Evolutionary conservation across 2,113 vertebrate genomes (phyloP).

Genomic region (Cervus canadensis): DNA sequence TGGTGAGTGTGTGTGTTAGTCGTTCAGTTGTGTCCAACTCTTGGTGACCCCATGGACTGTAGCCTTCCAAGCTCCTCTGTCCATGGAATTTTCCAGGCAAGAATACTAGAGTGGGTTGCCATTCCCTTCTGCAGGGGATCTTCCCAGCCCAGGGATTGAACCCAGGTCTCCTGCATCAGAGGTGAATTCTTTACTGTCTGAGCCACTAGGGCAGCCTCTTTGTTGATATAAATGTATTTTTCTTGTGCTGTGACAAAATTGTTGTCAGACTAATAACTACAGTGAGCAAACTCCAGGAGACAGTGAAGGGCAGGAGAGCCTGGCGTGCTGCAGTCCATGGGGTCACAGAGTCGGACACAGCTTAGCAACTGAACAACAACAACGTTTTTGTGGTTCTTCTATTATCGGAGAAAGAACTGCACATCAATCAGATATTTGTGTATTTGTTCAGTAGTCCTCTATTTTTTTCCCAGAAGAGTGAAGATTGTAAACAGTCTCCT

Average conservation of each 20-base stretch:
- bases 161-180: not conserved
- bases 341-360: not conserved
- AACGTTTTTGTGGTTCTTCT: not conserved
- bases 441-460: not conserved
- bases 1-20: not conserved
- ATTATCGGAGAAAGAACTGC: not conserved
- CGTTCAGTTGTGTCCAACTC: not conserved
- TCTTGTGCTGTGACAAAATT: not conserved
- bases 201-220: not conserved
- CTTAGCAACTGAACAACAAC: not conserved
- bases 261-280: not conserved
- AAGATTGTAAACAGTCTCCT: not conserved
- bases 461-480: not conserved
- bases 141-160: not conserved
- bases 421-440: not conserved
- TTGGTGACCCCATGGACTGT: no score
- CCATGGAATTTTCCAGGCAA: not conserved
- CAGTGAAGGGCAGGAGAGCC: not conserved
- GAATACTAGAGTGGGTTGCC: not conserved
- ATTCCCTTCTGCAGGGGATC: not conserved
- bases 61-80: no score
- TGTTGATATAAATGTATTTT: not conserved
- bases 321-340: not conserved
- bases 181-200: not conserved
- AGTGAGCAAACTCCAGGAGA: not conserved